A percentile compares a stretch with the other conserved stretches of the same genome.
phyloP scores from a whole-genome alignment of 2,888 invertebrate genomes.

The Hypselothyrea guttata region DNA sequence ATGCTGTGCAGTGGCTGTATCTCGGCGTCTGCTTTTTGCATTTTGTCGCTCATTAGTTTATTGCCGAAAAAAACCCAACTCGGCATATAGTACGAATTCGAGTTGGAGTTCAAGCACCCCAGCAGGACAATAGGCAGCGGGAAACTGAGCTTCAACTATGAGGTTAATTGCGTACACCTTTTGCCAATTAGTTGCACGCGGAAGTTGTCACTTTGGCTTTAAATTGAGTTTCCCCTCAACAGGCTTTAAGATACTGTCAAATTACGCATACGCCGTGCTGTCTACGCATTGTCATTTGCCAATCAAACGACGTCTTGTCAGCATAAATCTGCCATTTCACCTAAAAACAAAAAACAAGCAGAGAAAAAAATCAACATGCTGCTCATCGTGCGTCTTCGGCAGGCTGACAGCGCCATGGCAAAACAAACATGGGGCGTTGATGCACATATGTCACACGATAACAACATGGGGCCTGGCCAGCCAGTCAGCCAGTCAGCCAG shows the following conservation, averaged over 20 bases:
- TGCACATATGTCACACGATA: conserved; percentile 79
- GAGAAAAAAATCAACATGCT: conserved; percentile 6
- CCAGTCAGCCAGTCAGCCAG: no score
- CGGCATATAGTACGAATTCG: conserved; percentile 10
- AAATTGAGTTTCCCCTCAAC: conserved; percentile 50
- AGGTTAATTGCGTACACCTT: conserved; percentile 71
- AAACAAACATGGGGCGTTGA: conserved; percentile 76
- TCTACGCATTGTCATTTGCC: conserved; percentile 69
- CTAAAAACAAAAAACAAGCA: conserved; percentile 1
- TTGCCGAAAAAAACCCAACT: conserved; percentile 66
- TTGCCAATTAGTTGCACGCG: conserved; percentile 76
- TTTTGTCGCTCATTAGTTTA: conserved; percentile 78
- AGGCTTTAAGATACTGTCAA: conserved; percentile 53
- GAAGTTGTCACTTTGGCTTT: conserved; percentile 58
- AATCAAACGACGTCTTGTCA: conserved; percentile 70
- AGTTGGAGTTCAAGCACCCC: conserved; percentile 64
- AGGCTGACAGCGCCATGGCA: conserved; percentile 36
- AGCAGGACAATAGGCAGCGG: conserved; percentile 14
- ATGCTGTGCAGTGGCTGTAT: conserved; percentile 6
- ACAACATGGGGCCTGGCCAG: conserved; percentile 64
- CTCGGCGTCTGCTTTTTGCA: conserved; percentile 57
- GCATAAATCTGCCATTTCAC: conserved; percentile 56
- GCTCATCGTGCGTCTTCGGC: conserved; percentile 17
- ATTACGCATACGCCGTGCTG: conserved; percentile 71
- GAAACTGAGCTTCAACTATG: conserved; percentile 1